These are phyloP conservation scores for Phocoena phocoena DNA, from an alignment of 2,113 vertebrate species.

Conservation along the genomic window DNA sequence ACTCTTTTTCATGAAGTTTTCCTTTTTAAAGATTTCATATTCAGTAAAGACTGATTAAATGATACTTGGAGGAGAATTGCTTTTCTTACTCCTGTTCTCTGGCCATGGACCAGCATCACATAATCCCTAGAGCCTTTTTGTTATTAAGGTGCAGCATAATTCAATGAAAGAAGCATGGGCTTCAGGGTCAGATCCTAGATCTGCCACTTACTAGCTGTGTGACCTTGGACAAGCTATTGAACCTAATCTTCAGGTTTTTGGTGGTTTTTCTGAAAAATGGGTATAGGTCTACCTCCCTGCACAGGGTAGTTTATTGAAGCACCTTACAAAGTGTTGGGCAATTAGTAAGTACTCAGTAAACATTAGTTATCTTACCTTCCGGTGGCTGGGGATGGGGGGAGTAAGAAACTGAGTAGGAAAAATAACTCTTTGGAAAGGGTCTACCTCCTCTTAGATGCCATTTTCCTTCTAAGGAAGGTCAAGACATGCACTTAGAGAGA, in stretches of 20 bases:
- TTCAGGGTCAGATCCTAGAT: constrained; percentile 8
- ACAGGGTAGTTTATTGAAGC: background rate
- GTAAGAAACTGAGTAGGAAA: background rate
- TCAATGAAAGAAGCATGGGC: background rate
- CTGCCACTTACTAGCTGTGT: background rate
- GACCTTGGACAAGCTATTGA: background rate
- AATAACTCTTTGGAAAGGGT: background rate
- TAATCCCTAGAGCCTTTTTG: background rate
- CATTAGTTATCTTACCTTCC: background rate
- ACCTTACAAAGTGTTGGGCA: background rate
- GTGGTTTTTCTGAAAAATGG: background rate
- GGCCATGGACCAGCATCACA: background rate
- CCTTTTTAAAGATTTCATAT: constrained; percentile 41
- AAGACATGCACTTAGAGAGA: background rate
- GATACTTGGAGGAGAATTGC: background rate
- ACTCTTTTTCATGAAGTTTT: background rate
- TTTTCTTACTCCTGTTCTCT: constrained; percentile 12
- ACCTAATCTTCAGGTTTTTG: background rate
- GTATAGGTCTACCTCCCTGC: background rate
- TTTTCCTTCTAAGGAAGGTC: background rate
- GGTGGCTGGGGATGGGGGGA: background rate
- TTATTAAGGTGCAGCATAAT: background rate
- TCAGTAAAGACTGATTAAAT: constrained; percentile 40
- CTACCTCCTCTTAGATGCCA: background rate
- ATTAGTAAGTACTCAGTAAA: background rate